Evolutionary conservation across 1,140 invertebrate species (phyloP), one percentile per base, ranked within the genome.

Genomic region (Dufourea novaeangliae): DNA sequence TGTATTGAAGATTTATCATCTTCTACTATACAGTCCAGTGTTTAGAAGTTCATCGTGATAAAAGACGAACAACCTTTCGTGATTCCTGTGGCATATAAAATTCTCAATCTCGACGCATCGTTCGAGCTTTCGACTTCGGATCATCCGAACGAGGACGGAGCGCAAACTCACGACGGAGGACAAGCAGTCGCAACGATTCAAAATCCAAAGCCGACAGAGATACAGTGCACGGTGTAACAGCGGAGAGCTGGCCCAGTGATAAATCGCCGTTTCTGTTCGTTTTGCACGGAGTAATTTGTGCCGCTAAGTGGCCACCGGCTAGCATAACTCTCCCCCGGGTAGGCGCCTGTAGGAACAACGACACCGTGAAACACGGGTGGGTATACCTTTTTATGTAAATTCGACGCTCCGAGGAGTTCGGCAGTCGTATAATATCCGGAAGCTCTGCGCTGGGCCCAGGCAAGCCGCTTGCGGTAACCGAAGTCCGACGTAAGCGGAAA

Each of bases 211-310:
- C 22, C 22, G 39, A 68, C 57, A 63, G 66, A 79, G 76, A 75
- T 67, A 83, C 61, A 39, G 44, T 78, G 46, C 25, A 56, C 59
- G 39, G 59, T 70, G n/a, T n/a, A n/a, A n/a, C n/a, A n/a, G n/a
- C n/a, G 62, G 37, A 62, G 63, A 22, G 10, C 67, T n/a, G 50
- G n/a, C 25, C 22, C 32, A 64, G 69, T 64, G 79, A 85, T 85
- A 85, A 85, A 85, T 85, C 74, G 78, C 66, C 39, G 62, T 84
- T 78, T 64, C 29, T 70, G 54, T 57, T 85, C 82, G 80, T 80
- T 84, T 85, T 81, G 79, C 59, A 68, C 70, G 79, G n/a, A 70
- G 78, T 85, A 85, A 85, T 85, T 85, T 85, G 83, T 81, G 82
- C 83, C 83, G 74, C 73, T 85, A 85, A 85, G 72, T 73, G 83